These are phyloP conservation scores for Bombus cullumanus DNA, from an alignment of 1,140 invertebrate genomes.

Conservation along the genomic window DNA sequence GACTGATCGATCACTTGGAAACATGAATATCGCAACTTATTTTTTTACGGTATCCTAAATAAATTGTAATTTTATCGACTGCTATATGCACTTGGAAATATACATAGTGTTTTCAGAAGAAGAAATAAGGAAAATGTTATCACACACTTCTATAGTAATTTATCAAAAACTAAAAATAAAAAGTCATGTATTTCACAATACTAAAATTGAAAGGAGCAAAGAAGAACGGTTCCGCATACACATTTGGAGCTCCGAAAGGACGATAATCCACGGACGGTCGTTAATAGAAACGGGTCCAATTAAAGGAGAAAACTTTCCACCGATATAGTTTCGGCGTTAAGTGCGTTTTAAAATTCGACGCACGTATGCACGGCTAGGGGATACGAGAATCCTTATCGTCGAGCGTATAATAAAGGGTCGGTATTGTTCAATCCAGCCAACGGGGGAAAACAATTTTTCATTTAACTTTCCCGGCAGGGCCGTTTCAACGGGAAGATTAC, in stretches of 20 bases:
- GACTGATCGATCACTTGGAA: neutral
- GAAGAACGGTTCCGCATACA: constrained; percentile 2
- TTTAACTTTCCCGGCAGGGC: neutral
- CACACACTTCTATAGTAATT: no score
- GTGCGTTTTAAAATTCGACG: constrained; percentile 46
- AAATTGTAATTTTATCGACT: neutral
- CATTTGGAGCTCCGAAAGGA: neutral
- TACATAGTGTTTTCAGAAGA: no score
- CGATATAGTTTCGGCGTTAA: constrained; percentile 26
- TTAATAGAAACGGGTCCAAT: constrained; percentile 48
- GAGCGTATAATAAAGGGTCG: constrained; percentile 15
- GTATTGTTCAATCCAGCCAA: constrained; percentile 37
- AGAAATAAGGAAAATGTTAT: no score
- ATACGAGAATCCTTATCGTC: constrained; percentile 32
- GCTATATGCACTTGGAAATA: no score
- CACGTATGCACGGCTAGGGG: constrained; percentile 12
- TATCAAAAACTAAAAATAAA: neutral
- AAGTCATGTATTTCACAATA: neutral
- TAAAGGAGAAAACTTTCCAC: constrained; percentile 29
- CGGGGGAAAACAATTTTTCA: constrained; percentile 53
- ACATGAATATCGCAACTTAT: no score
- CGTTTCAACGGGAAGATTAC: constrained; percentile 40
- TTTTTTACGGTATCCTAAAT: neutral
- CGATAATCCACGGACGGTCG: constrained; percentile 13
- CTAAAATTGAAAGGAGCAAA: neutral